Base-by-base conservation (phyloP, 2,113 vertebrate genomes). In the Butorides virescens region DNA sequence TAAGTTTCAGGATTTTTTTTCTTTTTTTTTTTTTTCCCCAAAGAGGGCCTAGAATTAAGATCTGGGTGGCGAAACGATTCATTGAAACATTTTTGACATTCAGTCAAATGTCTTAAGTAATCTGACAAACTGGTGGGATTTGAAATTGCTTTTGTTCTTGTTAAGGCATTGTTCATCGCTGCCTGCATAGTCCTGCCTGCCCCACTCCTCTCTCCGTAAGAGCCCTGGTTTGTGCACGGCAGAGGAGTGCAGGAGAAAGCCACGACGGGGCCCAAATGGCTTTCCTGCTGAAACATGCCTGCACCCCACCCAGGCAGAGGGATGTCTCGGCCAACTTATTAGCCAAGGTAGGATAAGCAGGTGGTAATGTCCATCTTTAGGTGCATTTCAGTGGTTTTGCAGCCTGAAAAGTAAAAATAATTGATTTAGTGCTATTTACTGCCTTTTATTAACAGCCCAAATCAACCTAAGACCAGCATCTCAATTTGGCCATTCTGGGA, bases 131-230 rank as follows among this genome's bases (percentile, higher is more conserved):
- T 90, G 67, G 90, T 90, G 95, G 92, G 85, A 80, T 95, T 90
- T 80, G 75, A 90, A 93, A 82, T 86, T 47, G n/a, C 82, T 92
- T 94, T 95, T 95, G 63, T 93, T 96, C 90, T 96, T 93, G 77
- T 91, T 92, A 86, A 68, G 81, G 62, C 92, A 93, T 83, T 92
- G 92, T 95, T 97, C 85, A 86, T 90, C 77, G 27, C 12, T 91
- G 89, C 93, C 53, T 87, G 95, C 84, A n/a, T 83, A 70, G 91
- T 94, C 93, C 95, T 95, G 92, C 70, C 93, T 89, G 83, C 63
- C 72, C 58, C 56, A 34, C 73, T 85, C 71, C 75, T 70, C 30
- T 27, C 70, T 72, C 78, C 15, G 0, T 7, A 53, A 9, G 37
- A 88, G 58, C 66, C 37, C 34, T 39, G 52, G 29, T 52, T 39